Base-by-base conservation (phyloP, 2,888 invertebrate species). In the Cephus spinipes region DNA sequence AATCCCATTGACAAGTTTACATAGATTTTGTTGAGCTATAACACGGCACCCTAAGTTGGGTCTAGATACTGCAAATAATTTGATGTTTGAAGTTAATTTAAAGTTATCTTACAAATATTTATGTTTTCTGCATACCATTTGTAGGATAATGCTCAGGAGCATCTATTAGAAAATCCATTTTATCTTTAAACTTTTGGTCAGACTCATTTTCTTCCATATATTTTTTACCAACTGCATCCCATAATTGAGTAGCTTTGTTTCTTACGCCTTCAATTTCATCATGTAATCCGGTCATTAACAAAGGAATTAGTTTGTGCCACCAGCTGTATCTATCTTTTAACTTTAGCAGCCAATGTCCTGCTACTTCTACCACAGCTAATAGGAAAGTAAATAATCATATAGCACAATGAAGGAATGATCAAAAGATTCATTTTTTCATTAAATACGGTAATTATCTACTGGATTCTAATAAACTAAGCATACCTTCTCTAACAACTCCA, bases 311-410 rank as follows among this genome's bases (percentile, higher is more conserved):
- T 84, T 96, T 95, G 89, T 96, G 95, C 93, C 97, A 98, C 92
- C 95, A 98, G 0, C 98, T 98, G 89, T 98, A 98, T 84, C 98
- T 93, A 90, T 98, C 98, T 76, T 93, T 93, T 78, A 98, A 94
- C 77, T 94, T 94, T 35, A 96, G 89, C 89, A 98, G 93, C 96
- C 97, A 96, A 73, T 93, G 92, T 4, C 96, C 96, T 0, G 97
- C 95, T 84, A 96, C 95, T 85, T 94, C 92, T 0, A 96, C 95
- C 4, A 97, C 96, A 83, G 96, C 96, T 87, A 93, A 69, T 74
- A 40, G 30, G 33, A 75, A 69, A 69, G 15, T 71, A 11, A 76
- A 69, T 71, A 76, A 69, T 71, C 12, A 15, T 35, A 55, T 73
- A 73, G 32, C 73, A 32, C 36, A 12, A 35, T 35, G 35, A 76